phyloP scores from a whole-genome alignment of 2,797 vertebrate genomes.

The Lutjanus campechanus region DNA sequence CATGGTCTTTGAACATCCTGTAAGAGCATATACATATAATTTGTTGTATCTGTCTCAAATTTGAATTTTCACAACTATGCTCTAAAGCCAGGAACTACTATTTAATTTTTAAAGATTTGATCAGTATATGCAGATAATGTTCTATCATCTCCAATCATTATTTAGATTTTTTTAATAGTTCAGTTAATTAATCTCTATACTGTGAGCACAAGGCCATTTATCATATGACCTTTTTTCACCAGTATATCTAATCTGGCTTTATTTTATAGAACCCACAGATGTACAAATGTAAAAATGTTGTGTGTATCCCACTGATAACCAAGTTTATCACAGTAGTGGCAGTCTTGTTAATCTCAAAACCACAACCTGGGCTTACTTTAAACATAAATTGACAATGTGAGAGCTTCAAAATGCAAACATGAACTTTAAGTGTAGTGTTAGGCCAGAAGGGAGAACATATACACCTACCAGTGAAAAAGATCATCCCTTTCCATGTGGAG shows the following conservation, averaged over 20 bases:
- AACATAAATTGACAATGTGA: background rate
- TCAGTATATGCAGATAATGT: background rate
- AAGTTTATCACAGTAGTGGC: background rate
- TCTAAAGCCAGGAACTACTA: background rate
- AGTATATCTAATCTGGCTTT: background rate
- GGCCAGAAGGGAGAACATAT: constrained; percentile 45
- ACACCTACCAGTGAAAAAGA: constrained; percentile 69
- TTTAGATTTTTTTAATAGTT: background rate
- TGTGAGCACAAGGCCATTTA: background rate
- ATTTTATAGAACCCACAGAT: background rate
- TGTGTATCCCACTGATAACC: background rate
- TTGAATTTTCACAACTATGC: background rate
- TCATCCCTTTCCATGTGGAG: constrained; percentile 74
- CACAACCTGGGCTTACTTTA: background rate
- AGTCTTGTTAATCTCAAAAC: constrained; percentile 2
- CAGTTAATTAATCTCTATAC: background rate
- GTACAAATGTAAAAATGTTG: background rate
- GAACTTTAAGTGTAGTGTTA: constrained; percentile 45
- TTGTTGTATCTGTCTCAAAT: background rate
- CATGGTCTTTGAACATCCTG: background rate
- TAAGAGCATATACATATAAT: background rate
- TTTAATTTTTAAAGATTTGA: background rate
- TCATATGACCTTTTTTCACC: background rate
- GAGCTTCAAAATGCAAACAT: constrained; percentile 36
- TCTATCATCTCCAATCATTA: background rate